A percentile compares a stretch with the other conserved stretches of the same genome.
Conservation (phyloP, 2,797 vertebrate genomes). For the Rousettus madagascariensis region DNA sequence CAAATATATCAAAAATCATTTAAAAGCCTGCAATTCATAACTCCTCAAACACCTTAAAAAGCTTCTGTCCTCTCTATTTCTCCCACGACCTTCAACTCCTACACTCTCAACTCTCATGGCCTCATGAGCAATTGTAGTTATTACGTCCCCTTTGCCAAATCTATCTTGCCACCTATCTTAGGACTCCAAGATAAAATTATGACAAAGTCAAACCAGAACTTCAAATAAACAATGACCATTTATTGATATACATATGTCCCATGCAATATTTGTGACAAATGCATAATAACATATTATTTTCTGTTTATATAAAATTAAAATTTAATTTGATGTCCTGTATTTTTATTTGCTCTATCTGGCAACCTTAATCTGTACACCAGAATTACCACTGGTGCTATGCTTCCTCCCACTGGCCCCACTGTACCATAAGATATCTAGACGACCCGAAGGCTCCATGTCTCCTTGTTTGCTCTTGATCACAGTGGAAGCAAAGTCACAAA, state of each 20-base stretch:
- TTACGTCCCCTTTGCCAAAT: constrained; percentile 5
- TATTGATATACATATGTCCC: not conserved
- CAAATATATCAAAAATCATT: constrained; percentile 17
- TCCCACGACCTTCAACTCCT: not conserved
- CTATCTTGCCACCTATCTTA: not conserved
- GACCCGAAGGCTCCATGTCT: not conserved
- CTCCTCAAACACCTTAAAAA: not conserved
- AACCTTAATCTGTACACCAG: not conserved
- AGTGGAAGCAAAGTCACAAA: not conserved
- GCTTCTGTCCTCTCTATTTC: not conserved
- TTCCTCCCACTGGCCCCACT: not conserved
- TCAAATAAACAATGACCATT: not conserved
- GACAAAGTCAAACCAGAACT: not conserved
- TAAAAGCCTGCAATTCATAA: not conserved
- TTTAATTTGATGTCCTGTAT: not conserved
- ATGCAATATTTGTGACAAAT: not conserved
- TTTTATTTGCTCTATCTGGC: not conserved
- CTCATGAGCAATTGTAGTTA: not conserved
- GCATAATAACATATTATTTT: not conserved
- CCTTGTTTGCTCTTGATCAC: not conserved
- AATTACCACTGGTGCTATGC: not conserved
- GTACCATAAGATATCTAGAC: not conserved
- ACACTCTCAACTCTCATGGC: not conserved
- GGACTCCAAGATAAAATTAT: not conserved
- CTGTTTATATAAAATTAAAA: not conserved